These are phyloP conservation scores for Ochlodes sylvanus DNA, from an alignment of 2,888 invertebrate species.

Conservation along the genomic window DNA sequence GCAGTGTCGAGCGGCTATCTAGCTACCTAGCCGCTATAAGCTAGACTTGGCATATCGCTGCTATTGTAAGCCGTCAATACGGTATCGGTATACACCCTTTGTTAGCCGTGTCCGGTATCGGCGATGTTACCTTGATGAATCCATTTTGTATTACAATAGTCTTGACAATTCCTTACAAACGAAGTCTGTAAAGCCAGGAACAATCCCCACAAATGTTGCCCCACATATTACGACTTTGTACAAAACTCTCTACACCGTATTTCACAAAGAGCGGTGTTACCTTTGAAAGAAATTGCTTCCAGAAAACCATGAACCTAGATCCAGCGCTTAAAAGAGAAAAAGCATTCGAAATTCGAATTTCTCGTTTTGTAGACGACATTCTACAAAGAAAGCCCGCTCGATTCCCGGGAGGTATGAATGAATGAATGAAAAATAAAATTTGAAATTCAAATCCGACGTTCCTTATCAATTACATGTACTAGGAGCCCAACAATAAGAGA, in stretches of 20 bases:
- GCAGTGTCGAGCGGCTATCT: constrained; percentile 30
- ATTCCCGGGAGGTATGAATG: constrained; percentile 50
- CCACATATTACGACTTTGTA: constrained; percentile 21
- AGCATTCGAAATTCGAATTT: constrained; percentile 21
- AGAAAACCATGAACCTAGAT: constrained; percentile 28
- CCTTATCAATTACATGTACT: constrained; percentile 83
- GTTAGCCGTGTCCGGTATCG: neutral
- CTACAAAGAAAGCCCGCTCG: constrained; percentile 25
- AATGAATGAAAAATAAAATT: constrained; percentile 63
- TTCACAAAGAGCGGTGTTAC: constrained; percentile 22
- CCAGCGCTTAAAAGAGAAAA: constrained; percentile 15
- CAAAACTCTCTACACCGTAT: constrained; percentile 10
- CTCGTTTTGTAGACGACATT: constrained; percentile 23
- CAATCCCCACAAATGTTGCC: neutral
- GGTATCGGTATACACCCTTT: constrained; percentile 13
- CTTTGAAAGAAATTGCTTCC: constrained; percentile 27
- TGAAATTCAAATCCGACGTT: constrained; percentile 77
- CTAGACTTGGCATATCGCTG: constrained; percentile 24
- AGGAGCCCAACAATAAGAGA: constrained; percentile 66
- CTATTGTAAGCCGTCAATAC: constrained; percentile 25
- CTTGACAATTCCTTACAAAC: neutral
- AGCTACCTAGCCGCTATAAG: constrained; percentile 2
- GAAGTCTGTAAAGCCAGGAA: neutral
- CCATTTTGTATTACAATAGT: neutral
- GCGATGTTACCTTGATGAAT: constrained; percentile 5